phyloP scores from a whole-genome alignment of 2,888 invertebrate species.

The Athripsodes cinereus region DNA sequence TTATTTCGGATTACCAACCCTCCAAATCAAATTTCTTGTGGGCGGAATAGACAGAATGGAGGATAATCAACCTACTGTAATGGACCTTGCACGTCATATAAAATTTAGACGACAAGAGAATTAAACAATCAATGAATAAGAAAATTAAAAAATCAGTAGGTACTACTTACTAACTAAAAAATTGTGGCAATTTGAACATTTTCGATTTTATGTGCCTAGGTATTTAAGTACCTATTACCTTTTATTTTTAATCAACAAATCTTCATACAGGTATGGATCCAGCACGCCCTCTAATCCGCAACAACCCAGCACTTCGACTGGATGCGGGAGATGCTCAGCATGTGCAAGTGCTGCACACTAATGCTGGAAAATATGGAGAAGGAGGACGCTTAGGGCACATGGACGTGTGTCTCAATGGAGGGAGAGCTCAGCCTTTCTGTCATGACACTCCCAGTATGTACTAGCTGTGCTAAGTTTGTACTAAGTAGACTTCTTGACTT shows the following conservation, averaged over 20 bases:
- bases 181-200: too few species aligned
- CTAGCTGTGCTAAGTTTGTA: too few species aligned
- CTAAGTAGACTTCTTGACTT: too few species aligned
- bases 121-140: too few species aligned
- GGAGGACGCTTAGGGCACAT: constrained; percentile 67
- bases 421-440: constrained; percentile 70
- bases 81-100: too few species aligned
- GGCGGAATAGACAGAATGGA: too few species aligned
- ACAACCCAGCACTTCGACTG: constrained; percentile 56
- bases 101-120: too few species aligned
- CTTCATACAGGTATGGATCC: constrained; percentile 58
- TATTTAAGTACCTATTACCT: not conserved
- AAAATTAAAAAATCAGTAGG: too few species aligned
- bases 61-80: too few species aligned
- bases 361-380: constrained; percentile 75
- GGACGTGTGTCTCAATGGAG: constrained; percentile 76
- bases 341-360: constrained; percentile 73
- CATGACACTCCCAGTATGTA: constrained; percentile 63
- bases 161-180: too few species aligned
- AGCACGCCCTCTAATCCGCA: constrained; percentile 64
- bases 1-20: too few species aligned
- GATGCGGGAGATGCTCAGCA: constrained; percentile 70
- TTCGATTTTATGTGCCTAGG: not conserved
- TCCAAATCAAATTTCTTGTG: too few species aligned
- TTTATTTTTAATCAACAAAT: not conserved